Evolutionary conservation across 1,140 invertebrate species (phyloP), one percentile per base, ranked within the genome.

Genomic region (Apis laboriosa): DNA sequence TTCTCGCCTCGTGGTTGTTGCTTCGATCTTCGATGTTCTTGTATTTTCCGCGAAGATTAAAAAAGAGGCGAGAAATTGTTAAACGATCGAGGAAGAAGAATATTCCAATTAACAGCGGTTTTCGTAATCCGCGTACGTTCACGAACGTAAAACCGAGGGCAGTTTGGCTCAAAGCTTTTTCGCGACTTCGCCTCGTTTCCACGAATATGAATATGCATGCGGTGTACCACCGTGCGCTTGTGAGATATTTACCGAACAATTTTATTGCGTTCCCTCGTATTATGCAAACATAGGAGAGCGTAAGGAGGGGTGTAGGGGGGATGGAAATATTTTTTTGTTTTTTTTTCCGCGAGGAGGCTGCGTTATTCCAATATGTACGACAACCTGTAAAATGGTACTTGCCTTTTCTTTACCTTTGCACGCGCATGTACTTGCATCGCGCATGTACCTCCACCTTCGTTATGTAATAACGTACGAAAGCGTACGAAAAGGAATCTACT

Each of bases 231-330:
- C 43, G 64, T 17, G 53, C 9, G 1, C 19, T 8, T 2, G 76
- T 58, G 64, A 78, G 64, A 55, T 78, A 78, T 68, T 78, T 78
- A 11, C 64, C 76, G 21, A 68, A 43, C 9, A 34, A 56, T 66
- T 68, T 68, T 68, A 78, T 68, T 60, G 34, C 64, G 64, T 64
- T 58, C 49, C 19, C 56, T 49, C 34, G 53, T 49, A 58, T 68
- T 77, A 66, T 56, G 76, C 34, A 34, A 68, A 49, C 28, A 21
- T 43, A 43, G 5, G 5, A 43, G 34, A 43, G 34, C 34, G 17
- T 7, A 19, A 24, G 24, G 34, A 7, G n/a, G n/a, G 0, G 43
- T 21, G 17, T 7, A 21, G 53, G 19, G 43, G 34, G 34, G 34
- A 7, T 56, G 34, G 63, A 67, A 56, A 58, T 68, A 68, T 49